Evolutionary conservation across 1,140 invertebrate genomes (phyloP).

Genomic region (Orchesella cincta): DNA sequence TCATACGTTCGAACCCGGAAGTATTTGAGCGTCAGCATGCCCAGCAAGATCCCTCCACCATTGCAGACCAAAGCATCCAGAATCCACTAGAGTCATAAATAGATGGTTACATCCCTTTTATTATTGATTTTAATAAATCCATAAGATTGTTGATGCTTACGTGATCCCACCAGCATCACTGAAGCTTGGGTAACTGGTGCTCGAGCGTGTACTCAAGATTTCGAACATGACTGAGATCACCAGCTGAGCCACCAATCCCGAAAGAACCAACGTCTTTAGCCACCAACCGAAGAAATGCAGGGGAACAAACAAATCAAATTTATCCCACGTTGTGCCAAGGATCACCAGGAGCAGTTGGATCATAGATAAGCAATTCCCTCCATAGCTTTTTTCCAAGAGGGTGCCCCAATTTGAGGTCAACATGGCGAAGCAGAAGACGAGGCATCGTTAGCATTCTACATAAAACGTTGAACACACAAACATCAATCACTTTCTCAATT

Average conservation of each 20-base stretch:
- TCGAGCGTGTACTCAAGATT: slow-evolving; percentile 66
- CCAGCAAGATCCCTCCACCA: slow-evolving; percentile 63
- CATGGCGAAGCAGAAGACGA: slow-evolving; percentile 59
- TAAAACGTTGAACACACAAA: too few species aligned
- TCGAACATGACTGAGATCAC: slow-evolving; percentile 62
- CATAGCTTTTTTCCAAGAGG: slow-evolving; percentile 65
- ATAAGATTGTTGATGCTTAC: slow-evolving; percentile 55
- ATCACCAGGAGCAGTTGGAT: slow-evolving; percentile 57
- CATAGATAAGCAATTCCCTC: slow-evolving; percentile 64
- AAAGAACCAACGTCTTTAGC: slow-evolving; percentile 64
- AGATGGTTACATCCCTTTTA: too few species aligned
- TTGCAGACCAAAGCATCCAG: slow-evolving; percentile 67
- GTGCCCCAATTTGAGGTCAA: slow-evolving; percentile 61
- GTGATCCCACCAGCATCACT: slow-evolving; percentile 70
- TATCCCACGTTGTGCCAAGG: slow-evolving; percentile 66
- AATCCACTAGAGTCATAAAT: slow-evolving; percentile 60
- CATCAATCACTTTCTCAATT: too few species aligned
- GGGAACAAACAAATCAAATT: slow-evolving; percentile 65
- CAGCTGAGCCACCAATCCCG: slow-evolving; percentile 67
- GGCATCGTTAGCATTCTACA: slow-evolving; percentile 61
- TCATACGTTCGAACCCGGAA: slow-evolving; percentile 65
- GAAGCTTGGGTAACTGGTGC: slow-evolving; percentile 67
- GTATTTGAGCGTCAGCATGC: slow-evolving; percentile 63
- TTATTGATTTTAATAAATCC: too few species aligned
- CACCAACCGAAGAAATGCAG: slow-evolving; percentile 68